Evolutionary conservation across 2,888 invertebrate species (phyloP).

Genomic region (Eupithecia subumbrata): DNA sequence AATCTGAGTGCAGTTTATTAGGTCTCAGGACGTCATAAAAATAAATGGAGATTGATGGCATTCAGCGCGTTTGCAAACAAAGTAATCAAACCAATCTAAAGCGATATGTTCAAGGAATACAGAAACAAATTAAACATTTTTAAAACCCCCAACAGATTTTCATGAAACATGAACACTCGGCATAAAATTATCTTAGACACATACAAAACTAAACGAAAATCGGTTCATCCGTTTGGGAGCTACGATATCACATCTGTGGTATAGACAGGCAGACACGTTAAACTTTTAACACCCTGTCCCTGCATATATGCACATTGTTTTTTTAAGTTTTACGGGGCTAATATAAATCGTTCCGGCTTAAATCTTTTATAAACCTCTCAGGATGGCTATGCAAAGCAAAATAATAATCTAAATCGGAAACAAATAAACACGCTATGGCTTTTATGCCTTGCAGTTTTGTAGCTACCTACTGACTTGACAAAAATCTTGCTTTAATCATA

Average conservation of each 20-base stretch:
- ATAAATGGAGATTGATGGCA: slow-evolving; percentile 16
- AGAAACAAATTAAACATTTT: no score
- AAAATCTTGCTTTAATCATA: neutral
- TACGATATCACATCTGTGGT: no score
- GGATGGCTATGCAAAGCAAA: neutral
- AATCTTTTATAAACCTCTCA: neutral
- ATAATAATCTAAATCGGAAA: neutral
- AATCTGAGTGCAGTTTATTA: neutral
- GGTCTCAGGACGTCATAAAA: slow-evolving; percentile 3
- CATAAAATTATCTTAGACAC: no score
- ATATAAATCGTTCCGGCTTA: neutral
- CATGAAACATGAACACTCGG: no score
- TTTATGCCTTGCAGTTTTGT: neutral
- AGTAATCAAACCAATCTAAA: neutral
- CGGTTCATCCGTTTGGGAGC: no score
- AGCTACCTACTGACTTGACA: neutral
- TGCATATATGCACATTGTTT: neutral
- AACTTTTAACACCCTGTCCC: no score
- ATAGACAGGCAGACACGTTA: no score
- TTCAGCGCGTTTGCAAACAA: neutral
- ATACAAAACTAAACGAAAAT: no score
- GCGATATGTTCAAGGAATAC: neutral
- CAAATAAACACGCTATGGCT: no score
- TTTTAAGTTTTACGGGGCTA: neutral
- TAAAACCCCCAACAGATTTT: no score